phyloP scores from a whole-genome alignment of 2,888 invertebrate genomes.

The Hyposoter didymator region DNA sequence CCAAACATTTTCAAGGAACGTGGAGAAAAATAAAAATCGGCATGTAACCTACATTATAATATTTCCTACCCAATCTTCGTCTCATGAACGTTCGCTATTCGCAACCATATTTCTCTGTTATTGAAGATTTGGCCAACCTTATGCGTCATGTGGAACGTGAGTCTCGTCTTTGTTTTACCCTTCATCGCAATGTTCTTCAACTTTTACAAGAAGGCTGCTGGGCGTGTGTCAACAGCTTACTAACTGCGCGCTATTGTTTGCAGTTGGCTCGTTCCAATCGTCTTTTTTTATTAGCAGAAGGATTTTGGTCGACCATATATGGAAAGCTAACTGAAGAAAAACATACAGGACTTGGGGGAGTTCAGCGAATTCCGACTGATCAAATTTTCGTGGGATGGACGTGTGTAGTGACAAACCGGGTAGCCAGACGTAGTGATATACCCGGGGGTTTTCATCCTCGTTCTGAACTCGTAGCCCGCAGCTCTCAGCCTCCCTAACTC shows the following conservation, averaged over 20 bases:
- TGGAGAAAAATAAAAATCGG: background rate
- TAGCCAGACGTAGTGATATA: constrained; percentile 15
- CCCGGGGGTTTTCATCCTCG: constrained; percentile 49
- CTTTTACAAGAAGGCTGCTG: background rate
- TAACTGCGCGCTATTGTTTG: constrained; percentile 57
- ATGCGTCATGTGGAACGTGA: constrained; percentile 8
- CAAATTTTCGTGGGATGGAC: constrained; percentile 63
- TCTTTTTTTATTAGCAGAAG: constrained; percentile 8
- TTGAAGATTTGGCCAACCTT: constrained; percentile 9
- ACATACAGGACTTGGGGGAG: constrained; percentile 33
- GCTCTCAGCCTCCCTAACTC: constrained; percentile 6
- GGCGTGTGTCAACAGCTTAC: constrained; percentile 23
- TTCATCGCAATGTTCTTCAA: background rate
- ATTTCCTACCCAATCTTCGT: constrained; percentile 47
- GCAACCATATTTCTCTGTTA: constrained; percentile 13
- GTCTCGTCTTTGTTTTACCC: constrained; percentile 8
- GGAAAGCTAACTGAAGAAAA: constrained; percentile 27
- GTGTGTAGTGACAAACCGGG: constrained; percentile 44
- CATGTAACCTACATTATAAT: constrained; percentile 54
- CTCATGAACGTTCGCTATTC: constrained; percentile 14
- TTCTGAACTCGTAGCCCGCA: constrained; percentile 21
- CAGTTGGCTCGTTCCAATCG: constrained; percentile 23
- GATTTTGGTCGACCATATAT: constrained; percentile 39
- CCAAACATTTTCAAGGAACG: background rate
- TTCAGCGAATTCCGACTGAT: constrained; percentile 65